Base-by-base conservation (phyloP, 2,888 invertebrate species). In the Chymomyza caudatula region DNA sequence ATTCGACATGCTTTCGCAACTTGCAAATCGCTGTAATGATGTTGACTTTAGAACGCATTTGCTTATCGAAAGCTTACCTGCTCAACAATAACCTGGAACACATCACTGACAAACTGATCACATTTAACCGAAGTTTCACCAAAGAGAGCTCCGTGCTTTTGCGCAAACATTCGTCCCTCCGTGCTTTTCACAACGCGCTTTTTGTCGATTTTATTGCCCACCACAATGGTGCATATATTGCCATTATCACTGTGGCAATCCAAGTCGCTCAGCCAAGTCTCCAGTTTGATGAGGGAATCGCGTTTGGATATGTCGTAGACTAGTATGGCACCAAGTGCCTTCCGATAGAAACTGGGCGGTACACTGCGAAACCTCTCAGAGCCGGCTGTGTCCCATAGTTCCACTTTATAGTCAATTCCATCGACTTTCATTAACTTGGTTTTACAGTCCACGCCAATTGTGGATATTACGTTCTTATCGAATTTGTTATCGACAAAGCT, bases 401-500 rank as follows among this genome's bases (percentile, higher is more conserved):
- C 98, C 63, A 99, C 92, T 91, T 98, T 98, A 0, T 98, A 96
- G 75, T 94, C 94, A 82, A 97, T 95, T 15, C 96, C 97, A 88
- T 98, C 98, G 1, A 98, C 94, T 56, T 93, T 94, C 87, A 99
- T 92, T 20, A 95, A 93, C 89, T 98, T 98, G 42, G 95, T 95
- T 91, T 98, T 98, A 88, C 98, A 99, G 91, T 99, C 99, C 73
- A 99, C 98, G 64, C 99, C 99, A 79, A 99, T 99, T 17, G 99
- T 99, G 47, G 15, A 97, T 95, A 90, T 97, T 96, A 74, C 97
- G 96, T 0, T 96, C 94, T n/a, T n/a, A 90, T 98, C 96, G 91
- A 98, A 99, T 81, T 96, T 95, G 87, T 98, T 97, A 76, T 98
- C 98, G 47, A 97, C 97, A 89, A 99, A 99, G 58, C 98, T 94